Percentiles rank a stretch among this genome's conserved stretches.
These are phyloP conservation scores for Standfussiana lucernea DNA, from an alignment of 2,888 invertebrate genomes.

Conservation along the genomic window DNA sequence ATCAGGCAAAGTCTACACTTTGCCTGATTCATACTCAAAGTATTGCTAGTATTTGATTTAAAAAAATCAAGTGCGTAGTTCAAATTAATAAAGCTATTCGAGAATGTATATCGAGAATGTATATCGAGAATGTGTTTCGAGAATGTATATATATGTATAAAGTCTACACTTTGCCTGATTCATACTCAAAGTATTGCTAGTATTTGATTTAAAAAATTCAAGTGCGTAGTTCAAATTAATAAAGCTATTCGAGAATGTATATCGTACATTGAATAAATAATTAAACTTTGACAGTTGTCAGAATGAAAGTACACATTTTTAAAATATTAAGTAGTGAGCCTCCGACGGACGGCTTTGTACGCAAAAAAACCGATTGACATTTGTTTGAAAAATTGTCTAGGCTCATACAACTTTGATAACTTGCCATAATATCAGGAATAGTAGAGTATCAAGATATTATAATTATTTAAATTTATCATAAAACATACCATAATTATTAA, in stretches of 20 bases:
- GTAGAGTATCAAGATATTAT: background rate
- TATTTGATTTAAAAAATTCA: conserved; percentile 72
- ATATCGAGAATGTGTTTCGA: too few species aligned
- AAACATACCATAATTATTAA: too few species aligned
- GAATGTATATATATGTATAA: too few species aligned
- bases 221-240: conserved; percentile 63
- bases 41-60: conserved; percentile 72
- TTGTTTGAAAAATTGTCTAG: background rate
- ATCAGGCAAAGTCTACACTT: too few species aligned
- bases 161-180: conserved; percentile 24
- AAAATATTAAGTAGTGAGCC: background rate
- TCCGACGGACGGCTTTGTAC: background rate
- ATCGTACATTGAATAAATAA: conserved; percentile 39
- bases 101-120: conserved; percentile 42
- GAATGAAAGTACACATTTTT: conserved; percentile 11
- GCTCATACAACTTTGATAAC: background rate
- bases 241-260: conserved; percentile 51
- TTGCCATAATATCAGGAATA: too few species aligned
- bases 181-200: conserved; percentile 56
- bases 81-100: conserved; percentile 63
- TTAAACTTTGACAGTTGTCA: conserved; percentile 45
- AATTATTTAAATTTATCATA: background rate
- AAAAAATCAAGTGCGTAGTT: conserved; percentile 57
- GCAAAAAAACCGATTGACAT: background rate
- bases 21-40: conserved; percentile 39